Conservation (phyloP, 64 coral and sea anemone genomes). For the Stichodactyla helianthus region DNA sequence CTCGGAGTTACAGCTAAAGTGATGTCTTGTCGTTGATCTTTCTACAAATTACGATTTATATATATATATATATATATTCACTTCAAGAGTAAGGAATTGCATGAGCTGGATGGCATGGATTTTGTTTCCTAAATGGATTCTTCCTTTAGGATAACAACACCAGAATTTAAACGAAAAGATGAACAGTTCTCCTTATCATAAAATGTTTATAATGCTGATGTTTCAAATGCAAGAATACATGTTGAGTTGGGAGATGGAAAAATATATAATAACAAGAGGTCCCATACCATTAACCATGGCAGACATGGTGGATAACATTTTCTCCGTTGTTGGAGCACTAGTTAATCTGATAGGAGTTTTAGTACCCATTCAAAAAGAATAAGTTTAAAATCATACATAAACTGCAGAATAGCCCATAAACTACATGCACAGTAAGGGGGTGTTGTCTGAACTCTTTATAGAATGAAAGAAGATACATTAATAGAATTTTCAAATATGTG, state of each 20-base stretch:
- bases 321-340: neutral
- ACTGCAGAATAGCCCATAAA: neutral
- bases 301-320: conserved; percentile 13
- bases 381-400: neutral
- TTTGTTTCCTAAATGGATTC: too few relatives aligned
- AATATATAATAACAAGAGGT: conserved; percentile 23
- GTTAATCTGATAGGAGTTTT: conserved; percentile 19
- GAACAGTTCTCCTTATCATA: neutral
- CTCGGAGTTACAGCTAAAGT: too few relatives aligned
- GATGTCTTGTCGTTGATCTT: too few relatives aligned
- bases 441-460: too few relatives aligned
- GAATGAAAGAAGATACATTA: too few relatives aligned
- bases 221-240: conserved; percentile 29
- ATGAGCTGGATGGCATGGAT: too few relatives aligned
- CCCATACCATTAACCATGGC: neutral
- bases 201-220: conserved; percentile 17
- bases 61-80: too few relatives aligned
- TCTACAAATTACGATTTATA: too few relatives aligned
- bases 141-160: too few relatives aligned
- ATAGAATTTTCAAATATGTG: too few relatives aligned
- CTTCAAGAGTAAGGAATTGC: too few relatives aligned
- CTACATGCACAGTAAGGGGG: neutral
- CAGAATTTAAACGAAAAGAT: conserved; percentile 11
- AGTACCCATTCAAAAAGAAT: neutral
- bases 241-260: conserved; percentile 22